These are phyloP conservation scores for Nasua narica DNA, from an alignment of 2,797 vertebrate genomes.

Conservation along the genomic window DNA sequence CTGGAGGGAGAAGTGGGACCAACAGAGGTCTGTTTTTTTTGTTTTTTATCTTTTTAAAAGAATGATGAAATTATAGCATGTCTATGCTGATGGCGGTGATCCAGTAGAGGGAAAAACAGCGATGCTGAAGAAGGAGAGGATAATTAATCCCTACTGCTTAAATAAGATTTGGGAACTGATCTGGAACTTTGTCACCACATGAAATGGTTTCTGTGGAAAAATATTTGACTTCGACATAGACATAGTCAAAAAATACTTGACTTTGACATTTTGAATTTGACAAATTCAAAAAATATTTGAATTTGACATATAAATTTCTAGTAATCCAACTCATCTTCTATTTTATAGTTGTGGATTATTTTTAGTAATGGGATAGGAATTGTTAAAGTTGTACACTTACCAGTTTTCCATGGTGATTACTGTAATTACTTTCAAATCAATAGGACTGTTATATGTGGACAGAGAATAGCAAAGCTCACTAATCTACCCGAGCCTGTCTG, in stretches of 20 bases:
- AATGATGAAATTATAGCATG: background rate
- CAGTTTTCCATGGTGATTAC: background rate
- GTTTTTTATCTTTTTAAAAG: background rate
- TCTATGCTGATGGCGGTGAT: background rate
- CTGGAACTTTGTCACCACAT: background rate
- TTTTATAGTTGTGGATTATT: conserved; percentile 39
- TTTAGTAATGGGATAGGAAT: background rate
- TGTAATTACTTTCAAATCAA: background rate
- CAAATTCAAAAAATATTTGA: background rate
- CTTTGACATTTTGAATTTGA: background rate
- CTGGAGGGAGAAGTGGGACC: background rate
- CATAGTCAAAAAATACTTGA: background rate
- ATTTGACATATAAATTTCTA: background rate
- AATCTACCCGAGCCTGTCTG: background rate
- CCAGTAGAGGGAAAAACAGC: background rate
- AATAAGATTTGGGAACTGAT: background rate
- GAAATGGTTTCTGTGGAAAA: conserved; percentile 29
- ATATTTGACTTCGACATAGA: background rate
- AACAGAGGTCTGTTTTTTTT: background rate
- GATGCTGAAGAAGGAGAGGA: background rate
- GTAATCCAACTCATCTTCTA: background rate
- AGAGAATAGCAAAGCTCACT: background rate
- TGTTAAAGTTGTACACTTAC: background rate
- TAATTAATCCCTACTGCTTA: conserved; percentile 1
- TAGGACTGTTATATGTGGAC: background rate